These are phyloP conservation scores for Gadus macrocephalus DNA, from an alignment of 2,113 vertebrate genomes.

Conservation along the genomic window DNA sequence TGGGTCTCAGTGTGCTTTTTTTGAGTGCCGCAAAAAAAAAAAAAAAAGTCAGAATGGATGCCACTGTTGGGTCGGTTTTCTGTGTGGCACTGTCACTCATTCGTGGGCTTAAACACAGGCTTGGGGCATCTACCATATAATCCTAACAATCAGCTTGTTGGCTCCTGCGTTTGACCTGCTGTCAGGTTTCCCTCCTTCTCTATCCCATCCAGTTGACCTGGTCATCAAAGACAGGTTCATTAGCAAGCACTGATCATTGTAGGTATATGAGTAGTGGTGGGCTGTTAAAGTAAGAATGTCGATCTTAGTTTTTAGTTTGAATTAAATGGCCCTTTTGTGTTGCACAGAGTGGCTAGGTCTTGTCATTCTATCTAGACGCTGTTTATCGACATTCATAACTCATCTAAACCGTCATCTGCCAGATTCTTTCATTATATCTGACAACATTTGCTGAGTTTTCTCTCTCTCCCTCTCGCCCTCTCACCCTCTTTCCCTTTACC, in stretches of 20 bases:
- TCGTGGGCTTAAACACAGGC: conserved; percentile 11
- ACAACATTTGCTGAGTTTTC: not conserved
- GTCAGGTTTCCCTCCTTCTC: not conserved
- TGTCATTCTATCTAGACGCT: too few relatives aligned
- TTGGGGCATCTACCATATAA: conserved; percentile 11
- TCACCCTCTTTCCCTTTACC: conserved; percentile 13
- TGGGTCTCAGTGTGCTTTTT: not conserved
- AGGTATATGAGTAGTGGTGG: too few relatives aligned
- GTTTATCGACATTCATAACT: too few relatives aligned
- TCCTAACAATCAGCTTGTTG: conserved; percentile 15
- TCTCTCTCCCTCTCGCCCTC: conserved; percentile 1
- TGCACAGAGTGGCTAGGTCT: too few relatives aligned
- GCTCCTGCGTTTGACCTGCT: not conserved
- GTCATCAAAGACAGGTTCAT: too few relatives aligned
- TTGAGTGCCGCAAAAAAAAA: not conserved
- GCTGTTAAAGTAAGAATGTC: too few relatives aligned
- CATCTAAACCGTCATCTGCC: too few relatives aligned
- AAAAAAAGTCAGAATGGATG: conserved; percentile 12
- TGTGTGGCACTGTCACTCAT: conserved; percentile 15
- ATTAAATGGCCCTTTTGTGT: too few relatives aligned
- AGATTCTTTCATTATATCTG: too few relatives aligned
- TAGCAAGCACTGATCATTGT: too few relatives aligned
- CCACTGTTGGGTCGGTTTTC: not conserved
- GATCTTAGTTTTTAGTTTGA: too few relatives aligned
- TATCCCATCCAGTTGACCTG: not conserved